phyloP scores from a whole-genome alignment of 2,113 vertebrate genomes.

The Amphiprion ocellaris region DNA sequence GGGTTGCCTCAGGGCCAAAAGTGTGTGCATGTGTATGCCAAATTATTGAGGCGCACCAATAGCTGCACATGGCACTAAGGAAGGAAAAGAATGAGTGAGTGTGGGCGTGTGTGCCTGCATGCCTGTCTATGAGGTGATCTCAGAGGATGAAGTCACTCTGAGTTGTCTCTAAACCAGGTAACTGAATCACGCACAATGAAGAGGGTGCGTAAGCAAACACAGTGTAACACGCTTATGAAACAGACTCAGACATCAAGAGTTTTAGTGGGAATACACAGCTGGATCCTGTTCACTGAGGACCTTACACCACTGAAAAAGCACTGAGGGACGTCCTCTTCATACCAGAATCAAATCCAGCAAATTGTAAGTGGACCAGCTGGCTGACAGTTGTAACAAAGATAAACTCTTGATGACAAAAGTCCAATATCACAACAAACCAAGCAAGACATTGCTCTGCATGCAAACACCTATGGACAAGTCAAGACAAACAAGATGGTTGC shows the following conservation, averaged over 20 bases:
- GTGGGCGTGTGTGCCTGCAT: background rate
- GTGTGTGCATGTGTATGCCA: background rate
- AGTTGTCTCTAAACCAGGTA: conserved; percentile 8
- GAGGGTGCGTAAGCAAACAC: conserved; percentile 15
- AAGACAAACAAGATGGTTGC: conserved; percentile 25
- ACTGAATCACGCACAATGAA: background rate
- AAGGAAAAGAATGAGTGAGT: conserved; percentile 39
- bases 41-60: background rate
- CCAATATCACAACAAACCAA: background rate
- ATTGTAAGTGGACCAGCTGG: background rate
- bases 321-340: background rate
- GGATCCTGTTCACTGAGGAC: background rate
- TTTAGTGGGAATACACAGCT: background rate
- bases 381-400: background rate
- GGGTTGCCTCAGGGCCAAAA: conserved; percentile 1
- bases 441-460: conserved; percentile 33
- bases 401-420: conserved; percentile 1
- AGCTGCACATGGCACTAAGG: background rate
- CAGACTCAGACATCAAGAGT: background rate
- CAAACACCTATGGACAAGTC: conserved; percentile 23
- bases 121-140: conserved; percentile 22
- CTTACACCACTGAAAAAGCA: background rate
- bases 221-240: background rate
- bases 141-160: conserved; percentile 29
- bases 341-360: background rate